Conservation (phyloP, 2,888 invertebrate genomes). For the Craniophora ligustri region DNA sequence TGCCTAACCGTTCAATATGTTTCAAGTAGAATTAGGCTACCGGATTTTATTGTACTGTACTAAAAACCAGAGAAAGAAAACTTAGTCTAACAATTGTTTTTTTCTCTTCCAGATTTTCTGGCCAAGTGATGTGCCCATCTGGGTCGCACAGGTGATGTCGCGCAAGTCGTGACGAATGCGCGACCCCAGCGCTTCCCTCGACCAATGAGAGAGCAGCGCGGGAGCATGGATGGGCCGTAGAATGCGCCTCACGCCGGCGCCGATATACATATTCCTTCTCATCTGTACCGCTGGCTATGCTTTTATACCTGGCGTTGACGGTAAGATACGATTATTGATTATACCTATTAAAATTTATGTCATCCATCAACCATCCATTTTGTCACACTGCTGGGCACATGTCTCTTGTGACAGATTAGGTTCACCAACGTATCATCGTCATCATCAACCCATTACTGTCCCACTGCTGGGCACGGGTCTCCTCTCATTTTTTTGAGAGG, state of each 20-base stretch:
- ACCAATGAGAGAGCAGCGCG: slow-evolving; percentile 72
- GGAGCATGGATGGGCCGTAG: slow-evolving; percentile 87
- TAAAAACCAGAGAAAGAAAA: not conserved
- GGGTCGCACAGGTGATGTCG: slow-evolving; percentile 23
- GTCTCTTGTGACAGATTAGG: no score
- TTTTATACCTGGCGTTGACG: slow-evolving; percentile 82
- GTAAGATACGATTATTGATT: slow-evolving; percentile 66
- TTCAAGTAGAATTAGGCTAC: no score
- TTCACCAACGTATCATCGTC: no score
- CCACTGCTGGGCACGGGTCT: no score
- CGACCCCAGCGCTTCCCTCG: slow-evolving; percentile 52
- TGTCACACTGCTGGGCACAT: no score
- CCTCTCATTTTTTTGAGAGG: no score
- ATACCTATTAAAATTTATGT: no score
- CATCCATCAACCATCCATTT: no score
- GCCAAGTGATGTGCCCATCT: slow-evolving; percentile 9
- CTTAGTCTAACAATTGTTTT: slow-evolving; percentile 2
- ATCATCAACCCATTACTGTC: no score
- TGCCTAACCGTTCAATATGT: no score
- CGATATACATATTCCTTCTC: slow-evolving; percentile 75
- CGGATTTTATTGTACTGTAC: no score
- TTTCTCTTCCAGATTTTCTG: slow-evolving; percentile 29
- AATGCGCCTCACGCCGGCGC: slow-evolving; percentile 84
- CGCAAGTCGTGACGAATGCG: slow-evolving; percentile 46
- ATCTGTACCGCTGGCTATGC: slow-evolving; percentile 71